Evolutionary conservation across 2,797 vertebrate genomes (phyloP), one percentile per base, ranked within the genome.

Genomic region (Pogonophryne albipinna): DNA sequence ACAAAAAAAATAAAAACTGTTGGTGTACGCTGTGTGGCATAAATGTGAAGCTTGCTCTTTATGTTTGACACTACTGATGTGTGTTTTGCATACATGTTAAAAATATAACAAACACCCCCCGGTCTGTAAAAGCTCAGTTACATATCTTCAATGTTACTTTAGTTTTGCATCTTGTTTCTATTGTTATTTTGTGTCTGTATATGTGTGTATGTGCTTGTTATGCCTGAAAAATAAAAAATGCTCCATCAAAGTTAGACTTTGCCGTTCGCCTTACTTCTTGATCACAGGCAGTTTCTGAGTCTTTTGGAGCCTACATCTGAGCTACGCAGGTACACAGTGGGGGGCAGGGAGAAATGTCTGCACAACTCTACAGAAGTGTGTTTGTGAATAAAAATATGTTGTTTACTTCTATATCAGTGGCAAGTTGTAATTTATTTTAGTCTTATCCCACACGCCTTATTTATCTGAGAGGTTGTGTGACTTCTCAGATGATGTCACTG

Each of bases 331-430:
- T 89, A 79, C 85, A 20, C 89, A 70, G 85, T 16, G 27, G 86
- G 90, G 82, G 85, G 84, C 65, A 53, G 55, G 19, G 61, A 75
- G 77, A 81, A 74, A 62, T 66, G 82, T 80, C 75, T 78, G 79
- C 41, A 11, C 58, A 49, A 80, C 56, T 78, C 84, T 53, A 68
- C 73, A 62, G 73, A 86, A 76, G 74, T 78, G 73, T 73, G 65
- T 87, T 79, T 86, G 71, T 81, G 84, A 89, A 90, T 89, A 87
- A 77, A 85, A 89, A 91, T 88, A 71, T 76, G 76, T 78, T 91
- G 79, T 89, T 92, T 87, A 79, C 74, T 74, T 85, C 85, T 86
- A 67, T 79, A 79, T 89, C 61, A 74, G 75, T 87, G 27, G 3
- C 67, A 62, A 75, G 61, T 65, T 65, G 27, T 17, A 38, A 38